Conservation (phyloP, 35 echinoderm and acorn worm genomes). For the Holothuria glaberrima region DNA sequence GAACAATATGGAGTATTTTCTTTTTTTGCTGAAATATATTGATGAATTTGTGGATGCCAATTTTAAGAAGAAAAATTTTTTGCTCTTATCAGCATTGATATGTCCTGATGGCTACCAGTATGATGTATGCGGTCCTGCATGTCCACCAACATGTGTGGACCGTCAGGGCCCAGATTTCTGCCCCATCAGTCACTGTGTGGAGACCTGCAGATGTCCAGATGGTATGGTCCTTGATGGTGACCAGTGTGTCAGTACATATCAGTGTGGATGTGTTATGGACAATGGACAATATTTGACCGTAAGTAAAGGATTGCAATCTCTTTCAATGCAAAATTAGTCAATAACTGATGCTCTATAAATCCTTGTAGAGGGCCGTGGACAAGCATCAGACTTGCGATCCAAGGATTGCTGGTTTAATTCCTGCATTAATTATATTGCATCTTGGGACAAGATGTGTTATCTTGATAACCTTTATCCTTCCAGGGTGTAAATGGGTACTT, state of each 20-base stretch:
- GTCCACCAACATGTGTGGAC: constrained; percentile 58
- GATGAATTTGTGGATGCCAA: too few species aligned
- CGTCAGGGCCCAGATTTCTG: constrained; percentile 19
- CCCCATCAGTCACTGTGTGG: constrained; percentile 49
- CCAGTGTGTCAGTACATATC: constrained; percentile 56
- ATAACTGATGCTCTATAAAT: too few species aligned
- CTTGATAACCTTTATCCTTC: too few species aligned
- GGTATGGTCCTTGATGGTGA: constrained; percentile 67
- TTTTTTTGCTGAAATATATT: too few species aligned
- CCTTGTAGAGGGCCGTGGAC: too few species aligned
- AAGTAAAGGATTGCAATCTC: constrained; percentile 8
- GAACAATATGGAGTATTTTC: too few species aligned
- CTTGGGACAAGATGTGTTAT: too few species aligned
- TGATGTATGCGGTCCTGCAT: constrained; percentile 43
- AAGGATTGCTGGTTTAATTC: too few species aligned
- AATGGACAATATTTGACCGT: constrained; percentile 52
- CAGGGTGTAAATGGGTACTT: too few species aligned
- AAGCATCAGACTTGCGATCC: too few species aligned
- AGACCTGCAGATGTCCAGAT: constrained; percentile 70
- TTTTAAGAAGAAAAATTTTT: background rate
- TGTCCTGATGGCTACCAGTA: constrained; percentile 41
- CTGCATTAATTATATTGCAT: too few species aligned
- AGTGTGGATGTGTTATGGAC: constrained; percentile 67
- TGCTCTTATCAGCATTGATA: background rate
- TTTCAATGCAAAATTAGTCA: too few species aligned